Base-by-base conservation (phyloP, 1,140 invertebrate species). In the Agraylea sexmaculata region DNA sequence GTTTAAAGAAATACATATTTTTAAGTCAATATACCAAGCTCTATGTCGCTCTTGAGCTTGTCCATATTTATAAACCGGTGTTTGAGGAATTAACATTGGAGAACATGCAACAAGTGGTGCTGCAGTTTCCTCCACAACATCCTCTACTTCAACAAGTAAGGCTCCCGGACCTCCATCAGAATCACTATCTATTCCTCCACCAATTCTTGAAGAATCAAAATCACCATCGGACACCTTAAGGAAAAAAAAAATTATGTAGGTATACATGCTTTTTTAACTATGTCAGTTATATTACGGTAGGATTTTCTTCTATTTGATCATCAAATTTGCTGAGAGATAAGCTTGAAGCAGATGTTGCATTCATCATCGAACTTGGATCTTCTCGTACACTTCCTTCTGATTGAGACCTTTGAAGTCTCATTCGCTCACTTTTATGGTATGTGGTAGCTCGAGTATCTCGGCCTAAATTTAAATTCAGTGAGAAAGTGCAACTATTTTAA, bases 291-390 rank as follows among this genome's bases (percentile, higher is more conserved):
- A n/a, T 27, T 27, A 27, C 7, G n/a, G 23, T 8, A n/a, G 23
- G 23, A 7, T 27, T n/a, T 47, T 62, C 51, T 23, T 58, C 56
- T 45, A 73, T 70, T 18, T 78, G 58, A 40, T 78, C 73, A 45
- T 79, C 75, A 37, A 73, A 69, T 51, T 82, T 74, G 46, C 80
- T 82, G 0, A 83, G 64, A 3, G 78, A 81, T 6, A 83, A 54
- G 51, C 80, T 83, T 1, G 80, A 82, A 0, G 74, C 74, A 50
- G 79, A 77, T 30, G 73, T 69, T 22, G 62, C 73, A 39, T 62
- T 62, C 43, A 45, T 56, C 44, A 40, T 63, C 32, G 45, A 57
- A 47, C 52, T 55, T 5, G 59, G 54, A 3, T 67, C 57, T 18
- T 73, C 73, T 1, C 69, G 66, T 0, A 84, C 68, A 43, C 78